Evolutionary conservation across 2,888 invertebrate genomes (phyloP), one percentile per base, ranked within the genome.

Genomic region (Argynnis bischoffii): DNA sequence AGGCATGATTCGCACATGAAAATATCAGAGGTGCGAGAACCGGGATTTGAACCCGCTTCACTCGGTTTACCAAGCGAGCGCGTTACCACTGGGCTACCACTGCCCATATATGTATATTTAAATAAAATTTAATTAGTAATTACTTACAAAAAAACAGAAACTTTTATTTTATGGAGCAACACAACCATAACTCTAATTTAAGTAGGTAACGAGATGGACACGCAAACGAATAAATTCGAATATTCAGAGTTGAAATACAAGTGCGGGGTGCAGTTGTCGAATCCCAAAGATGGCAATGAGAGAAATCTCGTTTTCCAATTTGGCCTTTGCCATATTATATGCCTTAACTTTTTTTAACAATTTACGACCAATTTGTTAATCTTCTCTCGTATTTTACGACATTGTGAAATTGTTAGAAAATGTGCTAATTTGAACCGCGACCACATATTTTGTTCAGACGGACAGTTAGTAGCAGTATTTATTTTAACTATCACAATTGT

Each of bases 271-370:
- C 55, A 67, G 76, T 78, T 76, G 79, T 75, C 73, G 75, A 76
- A 76, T 71, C 75, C 80, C 74, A 81, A 84, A 78, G 72, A 83
- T 74, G 84, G 83, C 72, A 75, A 78, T 76, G 79, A 77, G 80
- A 79, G 83, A 85, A 84, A 85, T 83, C 85, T 76, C 69, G 82
- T 82, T 87, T 80, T 73, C 77, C 76, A 79, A 83, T 78, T 79
- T 75, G 75, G 74, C 77, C 75, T 79, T 80, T 77, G 77, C 61
- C 71, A 75, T 77, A 74, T 51, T 73, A 71, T 70, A 74, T 78
- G 70, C 75, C 77, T 60, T 70, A 73, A 67, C 66, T 59, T 72
- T 69, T 73, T 72, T 65, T 69, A 63, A 67, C 70, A 65, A 69
- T 70, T 72, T 69, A 72, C 68, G 35, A 63, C 18, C 70, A 64